A percentile compares a stretch with the other conserved stretches of the same genome.
phyloP scores from a whole-genome alignment of 2,888 invertebrate species.

The Habrosyne pyritoides region DNA sequence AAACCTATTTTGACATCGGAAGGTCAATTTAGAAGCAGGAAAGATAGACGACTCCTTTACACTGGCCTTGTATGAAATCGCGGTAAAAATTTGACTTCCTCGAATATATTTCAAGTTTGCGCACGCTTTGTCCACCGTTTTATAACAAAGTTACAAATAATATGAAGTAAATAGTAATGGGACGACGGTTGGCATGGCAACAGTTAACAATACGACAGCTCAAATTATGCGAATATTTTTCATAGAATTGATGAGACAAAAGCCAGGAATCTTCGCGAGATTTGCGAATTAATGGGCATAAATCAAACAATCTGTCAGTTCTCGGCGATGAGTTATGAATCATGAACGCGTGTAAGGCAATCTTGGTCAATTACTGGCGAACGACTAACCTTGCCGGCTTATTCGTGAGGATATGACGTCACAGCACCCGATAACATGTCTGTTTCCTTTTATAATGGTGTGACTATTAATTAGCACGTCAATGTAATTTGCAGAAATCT shows the following conservation, averaged over 20 bases:
- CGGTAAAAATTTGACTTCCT: neutral
- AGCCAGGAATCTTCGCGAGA: slow-evolving; percentile 23
- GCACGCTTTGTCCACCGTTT: neutral
- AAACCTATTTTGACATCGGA: neutral
- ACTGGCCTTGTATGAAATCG: neutral
- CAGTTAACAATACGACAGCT: slow-evolving; percentile 2
- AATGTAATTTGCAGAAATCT: neutral
- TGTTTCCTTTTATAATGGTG: slow-evolving; percentile 37
- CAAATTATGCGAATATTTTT: neutral
- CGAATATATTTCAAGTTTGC: neutral
- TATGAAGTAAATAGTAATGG: no score
- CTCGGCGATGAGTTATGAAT: slow-evolving; percentile 56
- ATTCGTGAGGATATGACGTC: slow-evolving; percentile 57
- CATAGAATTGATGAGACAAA: slow-evolving; percentile 14
- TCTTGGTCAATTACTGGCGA: slow-evolving; percentile 66
- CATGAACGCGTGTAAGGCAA: slow-evolving; percentile 60
- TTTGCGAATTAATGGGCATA: slow-evolving; percentile 47
- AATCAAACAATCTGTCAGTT: slow-evolving; percentile 47
- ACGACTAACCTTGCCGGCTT: slow-evolving; percentile 52
- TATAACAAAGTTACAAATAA: no score
- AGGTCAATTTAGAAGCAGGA: slow-evolving; percentile 6
- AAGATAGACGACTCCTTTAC: neutral
- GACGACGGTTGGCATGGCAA: neutral
- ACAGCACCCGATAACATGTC: slow-evolving; percentile 37
- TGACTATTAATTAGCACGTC: slow-evolving; percentile 24